phyloP scores from a whole-genome alignment of 2,113 vertebrate species.

The Montifringilla adamsi region DNA sequence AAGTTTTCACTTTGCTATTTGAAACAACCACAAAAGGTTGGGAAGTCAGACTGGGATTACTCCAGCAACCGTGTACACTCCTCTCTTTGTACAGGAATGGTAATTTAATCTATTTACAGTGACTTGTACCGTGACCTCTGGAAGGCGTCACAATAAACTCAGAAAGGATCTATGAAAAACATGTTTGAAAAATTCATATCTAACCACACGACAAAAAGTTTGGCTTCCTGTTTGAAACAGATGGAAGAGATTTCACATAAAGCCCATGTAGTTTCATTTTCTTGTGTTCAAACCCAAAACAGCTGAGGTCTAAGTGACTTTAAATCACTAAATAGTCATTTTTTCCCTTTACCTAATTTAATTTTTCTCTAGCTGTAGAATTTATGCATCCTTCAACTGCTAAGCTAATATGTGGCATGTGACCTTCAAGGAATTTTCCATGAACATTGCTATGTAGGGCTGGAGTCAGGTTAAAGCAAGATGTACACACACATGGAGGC shows the following conservation, averaged over 20 bases:
- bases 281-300: conserved; percentile 6
- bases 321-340: not conserved
- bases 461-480: not conserved
- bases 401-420: not conserved
- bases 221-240: conserved; percentile 50
- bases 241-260: conserved; percentile 43
- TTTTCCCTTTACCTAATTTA: not conserved
- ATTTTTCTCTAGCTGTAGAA: not conserved
- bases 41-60: not conserved
- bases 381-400: not conserved
- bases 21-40: conserved; percentile 3
- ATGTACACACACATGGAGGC: not conserved
- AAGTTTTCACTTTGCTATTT: not conserved
- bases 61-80: not conserved
- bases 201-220: conserved; percentile 13
- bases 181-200: conserved; percentile 14
- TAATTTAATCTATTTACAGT: conserved; percentile 37
- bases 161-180: conserved; percentile 29
- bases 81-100: not conserved
- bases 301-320: conserved; percentile 13
- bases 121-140: not conserved
- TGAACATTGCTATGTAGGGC: not conserved
- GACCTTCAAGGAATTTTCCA: not conserved
- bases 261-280: conserved; percentile 21
- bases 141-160: conserved; percentile 19